phyloP scores from a whole-genome alignment of 2,888 invertebrate genomes.

The Drosophila antonietae region DNA sequence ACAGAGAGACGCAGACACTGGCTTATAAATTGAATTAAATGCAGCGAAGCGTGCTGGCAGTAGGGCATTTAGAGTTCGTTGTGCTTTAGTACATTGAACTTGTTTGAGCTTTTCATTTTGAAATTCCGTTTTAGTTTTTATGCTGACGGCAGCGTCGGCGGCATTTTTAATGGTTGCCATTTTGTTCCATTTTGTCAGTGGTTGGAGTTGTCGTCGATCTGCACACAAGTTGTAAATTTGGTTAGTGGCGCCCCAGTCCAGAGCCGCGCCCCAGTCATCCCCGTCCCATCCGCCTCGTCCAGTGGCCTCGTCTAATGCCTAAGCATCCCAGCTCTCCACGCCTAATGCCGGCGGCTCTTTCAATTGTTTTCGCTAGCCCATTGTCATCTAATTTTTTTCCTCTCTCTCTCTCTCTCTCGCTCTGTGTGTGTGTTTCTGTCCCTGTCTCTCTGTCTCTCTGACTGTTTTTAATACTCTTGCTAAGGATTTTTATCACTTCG shows the following conservation, averaged over 20 bases:
- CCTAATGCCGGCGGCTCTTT: slow-evolving; percentile 54
- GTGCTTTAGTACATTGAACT: slow-evolving; percentile 54
- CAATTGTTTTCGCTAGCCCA: slow-evolving; percentile 62
- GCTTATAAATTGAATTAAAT: slow-evolving; percentile 16
- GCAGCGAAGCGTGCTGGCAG: slow-evolving; percentile 5
- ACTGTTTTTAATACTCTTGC: slow-evolving; percentile 1
- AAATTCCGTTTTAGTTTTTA: slow-evolving; percentile 53
- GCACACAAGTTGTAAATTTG: slow-evolving; percentile 70
- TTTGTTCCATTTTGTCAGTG: slow-evolving; percentile 54
- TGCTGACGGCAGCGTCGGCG: slow-evolving; percentile 44
- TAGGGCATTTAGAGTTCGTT: slow-evolving; percentile 49
- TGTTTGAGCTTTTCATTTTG: slow-evolving; percentile 38
- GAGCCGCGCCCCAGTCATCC: background rate
- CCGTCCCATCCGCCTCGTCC: background rate
- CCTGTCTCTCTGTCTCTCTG: background rate
- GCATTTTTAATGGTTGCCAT: slow-evolving; percentile 70
- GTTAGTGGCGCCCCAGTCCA: slow-evolving; percentile 46
- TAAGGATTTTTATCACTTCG: background rate
- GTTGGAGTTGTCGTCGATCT: slow-evolving; percentile 30
- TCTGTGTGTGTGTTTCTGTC: background rate
- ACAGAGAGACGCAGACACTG: background rate
- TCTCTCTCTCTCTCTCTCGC: background rate
- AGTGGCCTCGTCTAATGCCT: background rate
- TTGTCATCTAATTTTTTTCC: slow-evolving; percentile 56
- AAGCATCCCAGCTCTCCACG: slow-evolving; percentile 12